phyloP scores from a whole-genome alignment of 2,888 invertebrate species.

The Tortrix viridana region DNA sequence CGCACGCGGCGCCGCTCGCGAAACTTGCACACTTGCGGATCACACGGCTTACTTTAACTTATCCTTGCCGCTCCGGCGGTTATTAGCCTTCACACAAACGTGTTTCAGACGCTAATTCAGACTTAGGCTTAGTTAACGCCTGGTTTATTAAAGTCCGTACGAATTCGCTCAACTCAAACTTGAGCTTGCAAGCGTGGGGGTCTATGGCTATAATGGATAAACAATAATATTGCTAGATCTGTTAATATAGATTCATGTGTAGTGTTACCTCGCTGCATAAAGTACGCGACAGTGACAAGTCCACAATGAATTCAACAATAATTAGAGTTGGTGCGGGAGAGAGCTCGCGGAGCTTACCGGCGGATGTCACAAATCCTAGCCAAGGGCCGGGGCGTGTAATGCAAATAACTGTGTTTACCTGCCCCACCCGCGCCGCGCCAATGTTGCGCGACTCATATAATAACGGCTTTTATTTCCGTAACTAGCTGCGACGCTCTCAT shows the following conservation, averaged over 20 bases:
- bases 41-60: constrained; percentile 51
- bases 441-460: constrained; percentile 67
- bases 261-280: constrained; percentile 42
- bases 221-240: too few relatives aligned
- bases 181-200: too few relatives aligned
- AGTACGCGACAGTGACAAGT: constrained; percentile 57
- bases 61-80: constrained; percentile 43
- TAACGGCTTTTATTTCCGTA: constrained; percentile 78
- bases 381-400: constrained; percentile 69
- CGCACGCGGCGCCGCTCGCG: constrained; percentile 43
- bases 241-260: too few relatives aligned
- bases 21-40: constrained; percentile 58
- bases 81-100: constrained; percentile 47
- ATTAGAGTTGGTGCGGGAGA: constrained; percentile 60
- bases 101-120: constrained; percentile 47
- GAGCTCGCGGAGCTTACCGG: constrained; percentile 63
- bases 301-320: constrained; percentile 65
- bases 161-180: constrained; percentile 26
- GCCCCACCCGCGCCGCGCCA: constrained; percentile 50
- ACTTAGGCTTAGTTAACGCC: constrained; percentile 33
- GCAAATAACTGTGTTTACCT: constrained; percentile 77
- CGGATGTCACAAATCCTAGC: constrained; percentile 77
- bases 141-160: constrained; percentile 37
- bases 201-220: too few relatives aligned
- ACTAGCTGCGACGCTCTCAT: constrained; percentile 77